Evolutionary conservation across 92 coral and sea anemone species (phyloP).

Genomic region (Parazoanthus atlanticus): DNA sequence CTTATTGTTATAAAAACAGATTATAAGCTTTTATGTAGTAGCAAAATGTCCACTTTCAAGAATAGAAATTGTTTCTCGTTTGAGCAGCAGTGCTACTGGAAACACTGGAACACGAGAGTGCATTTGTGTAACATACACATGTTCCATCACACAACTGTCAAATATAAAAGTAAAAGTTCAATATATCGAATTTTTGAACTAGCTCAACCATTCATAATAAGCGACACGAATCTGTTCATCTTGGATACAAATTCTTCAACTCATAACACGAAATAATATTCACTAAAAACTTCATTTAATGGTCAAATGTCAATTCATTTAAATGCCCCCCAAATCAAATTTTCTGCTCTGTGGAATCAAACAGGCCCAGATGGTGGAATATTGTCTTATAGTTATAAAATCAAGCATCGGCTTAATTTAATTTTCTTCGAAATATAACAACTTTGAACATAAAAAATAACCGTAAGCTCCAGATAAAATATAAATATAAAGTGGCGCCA

Average conservation of each 20-base stretch:
- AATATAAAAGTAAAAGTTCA: neutral
- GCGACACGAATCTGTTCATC: neutral
- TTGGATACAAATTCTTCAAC: slow-evolving; percentile 5
- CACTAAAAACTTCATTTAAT: neutral
- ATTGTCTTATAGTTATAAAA: neutral
- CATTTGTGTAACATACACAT: slow-evolving; percentile 1
- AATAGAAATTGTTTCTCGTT: neutral
- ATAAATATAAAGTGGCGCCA: neutral
- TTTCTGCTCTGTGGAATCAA: neutral
- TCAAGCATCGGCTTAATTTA: neutral
- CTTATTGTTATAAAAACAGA: neutral
- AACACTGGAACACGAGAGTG: neutral
- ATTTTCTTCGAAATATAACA: neutral
- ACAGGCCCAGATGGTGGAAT: neutral
- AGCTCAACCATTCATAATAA: neutral
- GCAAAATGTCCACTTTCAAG: neutral
- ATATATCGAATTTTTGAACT: neutral
- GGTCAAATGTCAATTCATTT: slow-evolving; percentile 1
- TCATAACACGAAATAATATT: neutral
- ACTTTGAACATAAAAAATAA: neutral
- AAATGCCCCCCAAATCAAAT: neutral
- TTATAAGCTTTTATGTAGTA: neutral
- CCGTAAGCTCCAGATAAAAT: slow-evolving; percentile 5
- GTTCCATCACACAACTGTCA: slow-evolving; percentile 31
- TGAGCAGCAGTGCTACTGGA: slow-evolving; percentile 7